Percentiles rank a stretch among this genome's conserved stretches.
Evolutionary conservation across 2,888 invertebrate species (phyloP).

Genomic region (Torymus texanus): DNA sequence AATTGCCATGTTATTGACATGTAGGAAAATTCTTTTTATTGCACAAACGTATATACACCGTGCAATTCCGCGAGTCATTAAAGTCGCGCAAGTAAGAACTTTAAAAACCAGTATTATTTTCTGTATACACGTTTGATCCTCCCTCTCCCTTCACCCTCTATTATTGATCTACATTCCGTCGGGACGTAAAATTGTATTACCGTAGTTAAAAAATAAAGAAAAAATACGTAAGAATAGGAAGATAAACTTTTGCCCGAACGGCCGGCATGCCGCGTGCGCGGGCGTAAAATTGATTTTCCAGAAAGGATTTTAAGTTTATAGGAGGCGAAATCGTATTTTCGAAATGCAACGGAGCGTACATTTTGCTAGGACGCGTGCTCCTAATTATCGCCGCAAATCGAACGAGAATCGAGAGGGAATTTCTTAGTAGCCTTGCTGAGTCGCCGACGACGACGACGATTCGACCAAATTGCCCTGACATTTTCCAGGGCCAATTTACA

Average conservation of each 20-base stretch:
- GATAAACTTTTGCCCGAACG: too few relatives aligned
- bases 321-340: slow-evolving; percentile 14
- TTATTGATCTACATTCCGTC: too few relatives aligned
- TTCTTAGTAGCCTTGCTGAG: slow-evolving; percentile 1
- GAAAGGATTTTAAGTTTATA: slow-evolving; percentile 1
- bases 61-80: slow-evolving; percentile 5
- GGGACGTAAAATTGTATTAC: too few relatives aligned
- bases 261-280: too few relatives aligned
- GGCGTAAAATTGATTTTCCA: too few relatives aligned
- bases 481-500: too few relatives aligned
- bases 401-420: slow-evolving; percentile 16
- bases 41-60: background rate
- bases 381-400: slow-evolving; percentile 23
- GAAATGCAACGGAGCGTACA: slow-evolving; percentile 1
- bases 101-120: too few relatives aligned
- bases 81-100: background rate
- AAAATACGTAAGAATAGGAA: too few relatives aligned
- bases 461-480: background rate
- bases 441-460: background rate
- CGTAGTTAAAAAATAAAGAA: too few relatives aligned
- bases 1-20: too few relatives aligned
- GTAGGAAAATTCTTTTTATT: background rate
- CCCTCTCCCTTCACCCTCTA: too few relatives aligned
- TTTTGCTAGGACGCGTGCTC: slow-evolving; percentile 7
- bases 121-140: too few relatives aligned